Percentiles rank a stretch among this genome's conserved stretches.
Evolutionary conservation across 2,113 vertebrate genomes (phyloP).

Genomic region (Rafetus swinhoei): DNA sequence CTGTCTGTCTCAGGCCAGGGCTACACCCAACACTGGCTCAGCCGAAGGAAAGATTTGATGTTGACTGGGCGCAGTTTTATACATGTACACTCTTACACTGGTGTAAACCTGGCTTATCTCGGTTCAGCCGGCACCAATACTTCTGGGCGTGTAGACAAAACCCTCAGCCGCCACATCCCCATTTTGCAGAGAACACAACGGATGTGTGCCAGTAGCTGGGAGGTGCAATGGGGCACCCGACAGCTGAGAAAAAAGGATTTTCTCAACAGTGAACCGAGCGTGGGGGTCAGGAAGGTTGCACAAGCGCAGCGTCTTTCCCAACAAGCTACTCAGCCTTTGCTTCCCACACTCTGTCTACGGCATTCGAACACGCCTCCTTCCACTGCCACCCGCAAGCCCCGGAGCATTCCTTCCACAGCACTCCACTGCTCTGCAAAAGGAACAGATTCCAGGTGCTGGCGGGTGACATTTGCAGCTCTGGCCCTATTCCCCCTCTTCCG

Average conservation of each 20-base stretch:
- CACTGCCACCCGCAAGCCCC: not conserved
- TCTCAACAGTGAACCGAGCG: not conserved
- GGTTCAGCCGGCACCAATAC: not conserved
- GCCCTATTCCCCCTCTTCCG: not conserved
- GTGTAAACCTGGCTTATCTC: not conserved
- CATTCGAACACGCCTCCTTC: not conserved
- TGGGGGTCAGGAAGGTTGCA: not conserved
- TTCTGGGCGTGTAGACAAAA: not conserved
- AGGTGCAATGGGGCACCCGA: not conserved
- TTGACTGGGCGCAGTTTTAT: not conserved
- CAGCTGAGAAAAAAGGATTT: accelerated
- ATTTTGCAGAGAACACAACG: not conserved
- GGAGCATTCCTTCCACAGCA: accelerated
- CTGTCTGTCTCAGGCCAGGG: not conserved
- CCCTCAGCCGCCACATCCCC: not conserved
- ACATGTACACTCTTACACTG: not conserved
- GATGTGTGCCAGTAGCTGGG: accelerated
- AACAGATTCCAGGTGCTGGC: not conserved
- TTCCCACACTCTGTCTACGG: not conserved
- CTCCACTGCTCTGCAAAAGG: not conserved
- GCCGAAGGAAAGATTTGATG: conserved; percentile 51
- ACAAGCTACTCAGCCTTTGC: not conserved
- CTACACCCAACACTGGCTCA: not conserved
- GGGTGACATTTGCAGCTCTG: not conserved
- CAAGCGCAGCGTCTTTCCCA: not conserved